These are phyloP conservation scores for Galemys pyrenaicus DNA, from an alignment of 2,113 vertebrate species.

Conservation along the genomic window DNA sequence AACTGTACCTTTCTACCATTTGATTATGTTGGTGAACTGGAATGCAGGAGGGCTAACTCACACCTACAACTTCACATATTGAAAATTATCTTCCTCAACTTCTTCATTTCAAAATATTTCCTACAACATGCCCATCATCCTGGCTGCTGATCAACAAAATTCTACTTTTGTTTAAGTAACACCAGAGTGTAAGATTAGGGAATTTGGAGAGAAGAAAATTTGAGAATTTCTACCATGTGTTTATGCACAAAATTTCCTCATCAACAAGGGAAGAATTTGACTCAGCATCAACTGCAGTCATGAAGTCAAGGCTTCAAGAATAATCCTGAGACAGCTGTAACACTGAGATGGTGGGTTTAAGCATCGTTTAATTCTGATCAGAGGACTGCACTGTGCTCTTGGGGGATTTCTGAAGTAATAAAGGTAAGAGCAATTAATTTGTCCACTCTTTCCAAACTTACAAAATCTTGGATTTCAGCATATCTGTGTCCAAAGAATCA, in stretches of 20 bases:
- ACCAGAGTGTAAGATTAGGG: not conserved
- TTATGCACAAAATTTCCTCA: not conserved
- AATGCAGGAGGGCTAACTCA: not conserved
- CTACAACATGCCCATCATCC: not conserved
- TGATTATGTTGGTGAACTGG: not conserved
- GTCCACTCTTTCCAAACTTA: slow-evolving; percentile 51
- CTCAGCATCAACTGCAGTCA: not conserved
- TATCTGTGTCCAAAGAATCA: slow-evolving; percentile 68
- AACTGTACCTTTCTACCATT: not conserved
- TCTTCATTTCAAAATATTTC: not conserved
- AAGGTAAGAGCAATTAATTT: slow-evolving; percentile 76
- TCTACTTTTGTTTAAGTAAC: not conserved
- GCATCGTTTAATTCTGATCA: slow-evolving; percentile 51
- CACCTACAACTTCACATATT: not conserved
- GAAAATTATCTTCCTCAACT: not conserved
- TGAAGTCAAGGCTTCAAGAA: not conserved
- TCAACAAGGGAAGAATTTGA: not conserved
- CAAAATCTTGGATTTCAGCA: slow-evolving; percentile 76
- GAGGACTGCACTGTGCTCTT: slow-evolving; percentile 57
- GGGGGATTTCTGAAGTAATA: slow-evolving; percentile 73
- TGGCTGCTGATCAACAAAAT: not conserved
- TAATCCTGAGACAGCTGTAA: slow-evolving; percentile 59
- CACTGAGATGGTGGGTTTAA: slow-evolving; percentile 43
- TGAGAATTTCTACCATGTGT: not conserved
- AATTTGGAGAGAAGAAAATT: not conserved